Conservation (phyloP, 2,113 vertebrate genomes). For the Galemys pyrenaicus region DNA sequence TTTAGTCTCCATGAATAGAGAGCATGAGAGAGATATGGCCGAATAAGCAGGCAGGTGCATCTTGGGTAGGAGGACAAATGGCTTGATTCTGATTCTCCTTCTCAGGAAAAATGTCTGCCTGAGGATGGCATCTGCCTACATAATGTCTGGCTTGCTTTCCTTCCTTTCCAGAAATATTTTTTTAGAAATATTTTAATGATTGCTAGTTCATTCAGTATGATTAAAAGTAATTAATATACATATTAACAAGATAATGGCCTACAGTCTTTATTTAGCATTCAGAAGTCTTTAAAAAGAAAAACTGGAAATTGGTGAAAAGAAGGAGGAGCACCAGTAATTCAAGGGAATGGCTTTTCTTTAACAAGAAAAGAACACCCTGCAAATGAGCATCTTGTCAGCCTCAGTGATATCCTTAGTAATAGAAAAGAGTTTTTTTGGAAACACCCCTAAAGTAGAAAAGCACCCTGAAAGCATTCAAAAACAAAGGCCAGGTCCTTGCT, state of each 20-base stretch:
- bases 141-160: background rate
- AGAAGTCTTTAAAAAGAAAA: slow-evolving; percentile 25
- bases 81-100: slow-evolving; percentile 3
- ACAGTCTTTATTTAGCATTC: background rate
- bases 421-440: slow-evolving; percentile 38
- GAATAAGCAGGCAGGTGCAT: background rate
- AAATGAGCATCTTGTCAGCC: slow-evolving; percentile 50
- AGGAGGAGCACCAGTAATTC: background rate
- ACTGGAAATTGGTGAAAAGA: slow-evolving; percentile 7
- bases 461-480: slow-evolving; percentile 67
- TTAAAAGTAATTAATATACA: background rate
- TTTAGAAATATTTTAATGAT: slow-evolving; percentile 50
- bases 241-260: background rate
- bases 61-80: background rate
- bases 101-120: background rate
- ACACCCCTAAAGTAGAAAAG: slow-evolving; percentile 52
- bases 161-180: slow-evolving; percentile 26
- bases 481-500: slow-evolving; percentile 59
- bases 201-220: background rate
- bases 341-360: slow-evolving; percentile 34
- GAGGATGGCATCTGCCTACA: background rate
- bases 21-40: background rate
- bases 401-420: slow-evolving; percentile 53
- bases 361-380: slow-evolving; percentile 54
- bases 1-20: background rate